Base-by-base conservation (phyloP, 1,140 invertebrate species). In the Neotoxoptera formosana region DNA sequence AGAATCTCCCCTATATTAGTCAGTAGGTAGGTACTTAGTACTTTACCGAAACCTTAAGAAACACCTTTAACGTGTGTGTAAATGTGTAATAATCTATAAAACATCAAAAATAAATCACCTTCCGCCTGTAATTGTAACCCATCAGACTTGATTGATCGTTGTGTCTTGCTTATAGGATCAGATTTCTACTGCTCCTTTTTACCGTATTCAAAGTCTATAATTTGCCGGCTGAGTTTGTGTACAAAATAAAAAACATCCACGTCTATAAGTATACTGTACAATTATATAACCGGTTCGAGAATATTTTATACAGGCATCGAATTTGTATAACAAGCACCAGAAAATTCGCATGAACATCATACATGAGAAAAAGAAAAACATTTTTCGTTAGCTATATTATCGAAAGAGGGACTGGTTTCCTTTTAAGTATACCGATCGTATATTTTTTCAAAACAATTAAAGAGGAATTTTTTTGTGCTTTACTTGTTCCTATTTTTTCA, bases 61-160 rank as follows among this genome's bases (percentile, higher is more conserved):
- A 90, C 89, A 90, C 89, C 89, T 90, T 41, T 90, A 30, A 90
- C 41, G 90, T 51, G 23, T 92, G 34, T 92, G 90, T 51, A 92
- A 92, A 83, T 92, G 48, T 92, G 90, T 83, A 92, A 92, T 92
- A 48, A 92, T 92, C 90, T 92, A 67, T 67, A 67, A 90, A 45
- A 90, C 56, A 90, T 90, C n/a, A 11, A 51, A 92, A 92, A 92
- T 92, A 92, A 92, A 92, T 92, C 67, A 51, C 21, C 47, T 92
- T 92, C 41, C 41, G n/a, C 47, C n/a, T 83, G 11, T 92, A 81
- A 92, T 92, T 92, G 67, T 92, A 92, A 83, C 76, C 67, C n/a
- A 83, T 92, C 60, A 92, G 67, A 81, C 67, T 92, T 92, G 90
- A 92, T 92, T 83, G 89, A 67, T 90, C 36, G 89, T 67, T 45